Percentiles rank a stretch among this genome's conserved stretches.
Evolutionary conservation across 2,113 vertebrate genomes (phyloP).

Genomic region (Lucifuga dentata): DNA sequence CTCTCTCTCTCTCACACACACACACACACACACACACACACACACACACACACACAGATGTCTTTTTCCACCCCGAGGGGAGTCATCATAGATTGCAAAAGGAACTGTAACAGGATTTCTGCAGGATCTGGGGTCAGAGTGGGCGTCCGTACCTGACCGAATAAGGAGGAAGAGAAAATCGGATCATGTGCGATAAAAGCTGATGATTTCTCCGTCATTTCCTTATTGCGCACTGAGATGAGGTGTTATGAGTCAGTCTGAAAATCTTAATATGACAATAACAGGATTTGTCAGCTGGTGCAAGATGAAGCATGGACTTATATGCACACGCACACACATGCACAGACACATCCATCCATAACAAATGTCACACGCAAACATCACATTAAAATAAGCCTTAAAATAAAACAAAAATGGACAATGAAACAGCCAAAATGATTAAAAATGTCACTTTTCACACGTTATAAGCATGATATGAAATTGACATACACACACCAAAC

Average conservation of each 20-base stretch:
- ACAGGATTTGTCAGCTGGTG: conserved; percentile 45
- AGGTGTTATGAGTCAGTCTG: conserved; percentile 19
- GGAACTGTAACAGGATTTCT: conserved; percentile 71
- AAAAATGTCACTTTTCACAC: not conserved
- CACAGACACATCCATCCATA: conserved; percentile 14
- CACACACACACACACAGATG: conserved; percentile 30
- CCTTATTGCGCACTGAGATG: conserved; percentile 1
- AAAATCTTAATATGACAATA: conserved; percentile 42
- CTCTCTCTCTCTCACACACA: conserved; percentile 14
- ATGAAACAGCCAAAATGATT: not conserved
- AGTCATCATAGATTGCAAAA: conserved; percentile 27
- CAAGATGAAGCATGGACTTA: conserved; percentile 33
- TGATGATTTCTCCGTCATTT: conserved; percentile 48
- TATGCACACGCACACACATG: not conserved
- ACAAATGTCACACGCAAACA: not conserved
- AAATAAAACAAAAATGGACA: not conserved
- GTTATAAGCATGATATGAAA: too few relatives aligned
- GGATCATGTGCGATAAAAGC: conserved; percentile 73
- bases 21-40: too few relatives aligned
- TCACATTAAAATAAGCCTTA: not conserved
- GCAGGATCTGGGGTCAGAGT: conserved; percentile 59
- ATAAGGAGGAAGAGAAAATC: conserved; percentile 62
- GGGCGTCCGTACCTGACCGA: conserved; percentile 63
- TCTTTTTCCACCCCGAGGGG: conserved; percentile 45
- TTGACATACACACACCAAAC: not conserved